Evolutionary conservation across 2,113 vertebrate genomes (phyloP).

Genomic region (western clawed frog (Xenopus tropicalis)): DNA sequence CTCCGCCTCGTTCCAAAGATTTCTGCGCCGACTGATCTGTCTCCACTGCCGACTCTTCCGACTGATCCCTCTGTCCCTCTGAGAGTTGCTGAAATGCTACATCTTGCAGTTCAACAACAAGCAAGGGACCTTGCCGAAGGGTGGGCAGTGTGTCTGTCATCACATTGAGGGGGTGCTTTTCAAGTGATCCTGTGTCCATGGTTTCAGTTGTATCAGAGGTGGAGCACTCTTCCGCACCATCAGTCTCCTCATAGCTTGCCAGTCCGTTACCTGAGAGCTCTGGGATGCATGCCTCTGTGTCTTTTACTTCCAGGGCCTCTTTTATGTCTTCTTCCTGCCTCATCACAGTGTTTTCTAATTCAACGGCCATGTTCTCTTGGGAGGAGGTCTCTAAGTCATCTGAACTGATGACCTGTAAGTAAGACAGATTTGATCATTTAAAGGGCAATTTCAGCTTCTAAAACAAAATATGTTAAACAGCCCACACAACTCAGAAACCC

Average conservation of each 20-base stretch:
- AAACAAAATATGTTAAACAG: too few relatives aligned
- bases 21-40: conserved; percentile 50
- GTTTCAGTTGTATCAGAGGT: conserved; percentile 54
- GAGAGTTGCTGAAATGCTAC: conserved; percentile 60
- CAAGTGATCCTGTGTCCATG: conserved; percentile 54
- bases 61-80: conserved; percentile 62
- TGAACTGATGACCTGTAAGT: conserved; percentile 50
- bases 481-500: too few relatives aligned
- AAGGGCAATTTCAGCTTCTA: too few relatives aligned
- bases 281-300: conserved; percentile 38
- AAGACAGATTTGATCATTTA: too few relatives aligned
- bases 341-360: conserved; percentile 44
- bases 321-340: conserved; percentile 44
- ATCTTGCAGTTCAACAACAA: conserved; percentile 68
- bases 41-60: conserved; percentile 59
- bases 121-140: conserved; percentile 62
- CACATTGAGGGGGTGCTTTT: conserved; percentile 62
- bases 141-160: conserved; percentile 57
- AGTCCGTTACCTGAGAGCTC: conserved; percentile 57
- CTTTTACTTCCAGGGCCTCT: conserved; percentile 41
- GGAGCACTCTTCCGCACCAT: conserved; percentile 53
- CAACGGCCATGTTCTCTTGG: conserved; percentile 45
- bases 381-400: conserved; percentile 51
- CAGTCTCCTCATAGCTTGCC: conserved; percentile 48
- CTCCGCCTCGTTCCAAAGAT: conserved; percentile 55